A percentile compares a stretch with the other conserved stretches of the same genome.
Evolutionary conservation across 2,888 invertebrate species (phyloP).

Genomic region (Ypsolopha sequella): DNA sequence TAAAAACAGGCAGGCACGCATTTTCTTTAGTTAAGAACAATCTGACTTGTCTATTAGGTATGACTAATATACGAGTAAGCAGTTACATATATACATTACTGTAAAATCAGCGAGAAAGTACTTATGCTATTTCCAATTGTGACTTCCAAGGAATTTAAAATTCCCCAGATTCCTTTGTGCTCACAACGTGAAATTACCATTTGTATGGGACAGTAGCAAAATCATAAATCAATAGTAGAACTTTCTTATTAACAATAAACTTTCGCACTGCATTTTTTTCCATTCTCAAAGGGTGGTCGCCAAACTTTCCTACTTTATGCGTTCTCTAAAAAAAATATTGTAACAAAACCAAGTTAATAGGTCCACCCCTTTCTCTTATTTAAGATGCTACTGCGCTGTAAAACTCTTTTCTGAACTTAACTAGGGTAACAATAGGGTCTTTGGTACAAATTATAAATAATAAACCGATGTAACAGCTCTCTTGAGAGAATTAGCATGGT

Average conservation of each 20-base stretch:
- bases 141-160: too few species aligned
- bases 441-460: too few species aligned
- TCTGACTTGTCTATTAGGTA: too few species aligned
- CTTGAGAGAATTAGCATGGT: neutral
- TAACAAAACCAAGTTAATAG: conserved; percentile 26
- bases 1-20: too few species aligned
- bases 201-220: conserved; percentile 2
- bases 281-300: conserved; percentile 32
- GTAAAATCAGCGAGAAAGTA: too few species aligned
- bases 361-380: conserved; percentile 41
- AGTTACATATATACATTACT: too few species aligned
- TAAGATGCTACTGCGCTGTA: conserved; percentile 47
- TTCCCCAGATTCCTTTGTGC: too few species aligned
- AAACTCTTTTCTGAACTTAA: conserved; percentile 32
- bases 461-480: neutral
- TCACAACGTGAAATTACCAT: neutral
- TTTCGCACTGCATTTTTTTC: conserved; percentile 1
- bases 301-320: conserved; percentile 7
- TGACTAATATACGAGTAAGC: too few species aligned
- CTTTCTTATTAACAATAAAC: neutral
- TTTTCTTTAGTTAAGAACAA: too few species aligned
- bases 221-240: conserved; percentile 4
- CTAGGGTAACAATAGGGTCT: conserved; percentile 6
- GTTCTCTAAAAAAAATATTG: conserved; percentile 10
- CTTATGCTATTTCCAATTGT: too few species aligned